Evolutionary conservation across 1,140 invertebrate genomes (phyloP), one percentile per base, ranked within the genome.

Genomic region (Cheumatopsyche charites): DNA sequence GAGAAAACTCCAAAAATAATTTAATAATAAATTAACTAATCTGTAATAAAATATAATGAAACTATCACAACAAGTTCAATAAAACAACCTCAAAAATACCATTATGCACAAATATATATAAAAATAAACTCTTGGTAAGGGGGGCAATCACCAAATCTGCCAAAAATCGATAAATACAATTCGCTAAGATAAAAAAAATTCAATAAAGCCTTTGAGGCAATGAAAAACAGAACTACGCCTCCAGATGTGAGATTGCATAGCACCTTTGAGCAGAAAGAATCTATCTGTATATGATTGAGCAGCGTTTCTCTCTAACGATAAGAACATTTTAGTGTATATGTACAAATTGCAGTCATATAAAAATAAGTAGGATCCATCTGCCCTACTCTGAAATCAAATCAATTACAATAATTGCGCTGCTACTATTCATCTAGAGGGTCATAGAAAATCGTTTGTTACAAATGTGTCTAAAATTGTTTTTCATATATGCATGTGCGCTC

Each of bases 11-110:
- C 12, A 25, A 11, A 23, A 26, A 58, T 25, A 58, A 25, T 58
- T 25, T 4, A 58, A 58, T 58, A 25, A 58, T 25, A 12, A 25
- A 21, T 25, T 21, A 58, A 25, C 11, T 25, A 58, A 25, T 7
- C 12, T 17, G 11, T 25, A 23, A 23, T 25, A 58, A 23, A 25
- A 23, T 13, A 58, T 58, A 13, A 23, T 58, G 21, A 58, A 58
- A 21, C 23, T 58, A 58, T 58, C 55, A 58, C 55, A 58, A 58
- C 55, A 58, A 19, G 23, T 25, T 58, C 3, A 36, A 25, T 25
- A 58, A 58, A 58, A 58, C 55, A 58, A 58, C 55, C 55, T 58
- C 23, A 19, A 58, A 25, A 26, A 21, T 21, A 12, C 55, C 17
- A 11, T 49, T 49, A 49, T 11, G 15, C 4, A 49, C 15, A 49